Base-by-base conservation (phyloP, 2,888 invertebrate genomes). In the Protophormia terraenovae region DNA sequence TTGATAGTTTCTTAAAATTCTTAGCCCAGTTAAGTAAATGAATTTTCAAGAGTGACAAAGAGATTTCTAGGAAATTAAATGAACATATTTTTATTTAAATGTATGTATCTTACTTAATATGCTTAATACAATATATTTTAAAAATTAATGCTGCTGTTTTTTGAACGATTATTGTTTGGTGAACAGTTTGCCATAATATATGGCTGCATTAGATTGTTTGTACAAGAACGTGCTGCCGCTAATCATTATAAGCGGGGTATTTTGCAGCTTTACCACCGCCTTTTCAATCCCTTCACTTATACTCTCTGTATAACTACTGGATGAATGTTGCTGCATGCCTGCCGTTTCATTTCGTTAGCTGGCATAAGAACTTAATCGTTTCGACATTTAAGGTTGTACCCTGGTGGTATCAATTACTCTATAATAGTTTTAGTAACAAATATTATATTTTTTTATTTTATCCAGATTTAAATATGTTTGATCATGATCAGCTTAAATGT, bases 211-310 rank as follows among this genome's bases (percentile, higher is more conserved):
- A 5, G 60, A 27, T 60, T 78, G 32, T 71, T 64, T 73, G 29
- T 24, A 53, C 38, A 72, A 47, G 71, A 71, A 76, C 82, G 78
- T 85, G 85, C 82, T 71, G 75, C 71, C 71, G 75, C 71, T 85
- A 82, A 85, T 85, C 78, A 79, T 78, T 77, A 67, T 82, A 85
- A 85, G 82, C 85, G 71, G 75, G 69, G 47, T 85, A 85, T 82
- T 85, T 85, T 85, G 75, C 81, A 73, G 82, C 82, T 81, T 85
- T 78, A 75, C 53, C 50, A 81, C 84, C 84, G 82, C 85, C 85
- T 85, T 75, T 82, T 64, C 85, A 85, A 79, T 85, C 55, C 81
- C 76, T 85, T 84, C 77, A 55, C 50, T 55, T 16, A 12, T 55
- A 14, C 35, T 50, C 50, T 76, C 14, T 24, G 3, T 6, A 16